Evolutionary conservation across 2,888 invertebrate genomes (phyloP).

Genomic region (Brassicogethes aeneus): DNA sequence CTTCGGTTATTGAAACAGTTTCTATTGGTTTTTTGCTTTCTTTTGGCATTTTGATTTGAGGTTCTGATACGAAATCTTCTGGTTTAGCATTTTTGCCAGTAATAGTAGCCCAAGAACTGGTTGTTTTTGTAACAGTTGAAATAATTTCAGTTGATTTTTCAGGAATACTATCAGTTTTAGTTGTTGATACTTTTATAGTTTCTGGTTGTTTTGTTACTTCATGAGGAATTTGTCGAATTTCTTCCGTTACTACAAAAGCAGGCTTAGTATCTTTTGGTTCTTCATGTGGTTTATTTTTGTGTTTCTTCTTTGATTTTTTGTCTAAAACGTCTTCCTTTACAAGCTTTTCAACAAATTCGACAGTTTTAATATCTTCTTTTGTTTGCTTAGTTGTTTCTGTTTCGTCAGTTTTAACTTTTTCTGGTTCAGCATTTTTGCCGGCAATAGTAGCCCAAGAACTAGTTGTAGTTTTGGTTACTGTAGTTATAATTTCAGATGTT

Average conservation of each 20-base stretch:
- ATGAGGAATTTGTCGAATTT: neutral
- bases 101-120: neutral
- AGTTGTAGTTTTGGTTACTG: too few relatives aligned
- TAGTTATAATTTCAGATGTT: neutral
- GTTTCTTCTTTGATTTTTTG: constrained; percentile 5
- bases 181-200: neutral
- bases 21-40: constrained; percentile 2
- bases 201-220: neutral
- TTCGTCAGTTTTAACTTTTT: constrained; percentile 3
- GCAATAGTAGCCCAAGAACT: neutral
- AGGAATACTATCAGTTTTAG: neutral
- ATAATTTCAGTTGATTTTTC: neutral
- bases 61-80: neutral
- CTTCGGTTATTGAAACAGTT: constrained; percentile 4
- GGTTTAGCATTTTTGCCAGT: constrained; percentile 8
- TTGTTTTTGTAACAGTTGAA: neutral
- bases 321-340: constrained; percentile 4
- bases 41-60: neutral
- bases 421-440: constrained; percentile 4
- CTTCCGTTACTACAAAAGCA: neutral
- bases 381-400: neutral
- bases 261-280: constrained; percentile 14
- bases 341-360: neutral
- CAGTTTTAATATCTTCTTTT: neutral
- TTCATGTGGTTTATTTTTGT: neutral